Base-by-base conservation (phyloP, 2,888 invertebrate species). In the Lydus trimaculatus region DNA sequence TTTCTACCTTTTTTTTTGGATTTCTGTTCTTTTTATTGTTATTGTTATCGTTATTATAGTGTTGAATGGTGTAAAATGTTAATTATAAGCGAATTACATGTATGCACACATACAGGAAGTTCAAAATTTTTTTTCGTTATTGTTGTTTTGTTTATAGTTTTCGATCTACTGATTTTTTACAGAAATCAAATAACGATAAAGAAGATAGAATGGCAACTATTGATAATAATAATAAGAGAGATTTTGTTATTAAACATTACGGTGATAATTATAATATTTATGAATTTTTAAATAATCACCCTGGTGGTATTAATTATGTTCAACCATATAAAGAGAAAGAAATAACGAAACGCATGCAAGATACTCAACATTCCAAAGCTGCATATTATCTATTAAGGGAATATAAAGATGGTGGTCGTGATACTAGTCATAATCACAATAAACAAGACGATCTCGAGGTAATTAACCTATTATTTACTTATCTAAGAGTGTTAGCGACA, bases 221-320 rank as follows among this genome's bases (percentile, higher is more conserved):
- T 39, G n/a, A 39, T 39, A 39, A 39, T n/a, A 52, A 77, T 66
- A 70, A 79, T 69, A 70, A 75, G 23, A 75, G 76, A 23, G 69
- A 81, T 15, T 87, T 88, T 75, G 73, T 84, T 13, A 84, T 88
- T 2, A 83, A 80, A 25, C 85, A 87, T 79, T 77, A 79, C 9
- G 83, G 83, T 9, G 85, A 88, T 43, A 83, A 83, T 61, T 93
- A 93, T 83, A 90, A 94, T 80, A 85, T 94, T 64, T 85, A 88
- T 60, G 83, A 86, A 39, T 93, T 94, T 79, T 76, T 92, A 63
- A 87, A 87, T 63, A 90, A 92, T 76, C 94, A 94, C 82, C 94
- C 94, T 0, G 94, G 94, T 0, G 94, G 94, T 0, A 82, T 88
- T 0, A 90, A 90, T 76, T 91, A 91, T 1, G 83, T 94, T 0